Base-by-base conservation (phyloP, 2,797 vertebrate species). In the Pseudochirops cupreus region DNA sequence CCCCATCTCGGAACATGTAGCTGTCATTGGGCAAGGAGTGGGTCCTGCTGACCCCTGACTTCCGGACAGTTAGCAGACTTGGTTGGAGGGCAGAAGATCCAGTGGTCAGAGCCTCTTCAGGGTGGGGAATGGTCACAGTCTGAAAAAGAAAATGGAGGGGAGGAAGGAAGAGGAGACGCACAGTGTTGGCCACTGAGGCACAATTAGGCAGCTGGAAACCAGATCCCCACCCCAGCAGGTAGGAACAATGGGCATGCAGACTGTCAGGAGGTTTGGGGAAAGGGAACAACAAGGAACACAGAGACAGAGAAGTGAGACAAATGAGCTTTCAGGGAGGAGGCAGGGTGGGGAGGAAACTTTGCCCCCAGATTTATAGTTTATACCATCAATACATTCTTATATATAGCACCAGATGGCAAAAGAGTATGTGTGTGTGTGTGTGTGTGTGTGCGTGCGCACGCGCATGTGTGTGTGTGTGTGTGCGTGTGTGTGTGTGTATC, bases 1-100 rank as follows among this genome's bases (percentile, higher is more conserved):
- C 98, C 90, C 96, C 91, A 1, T 96, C 90, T 5, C 95, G 98
- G 98, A 99, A 99, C 99, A 99, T 99, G 98, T 99, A 99, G 99
- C 99, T 99, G 99, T 99, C 99, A 0, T 99, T 99, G 92, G 99
- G 99, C 97, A 99, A 97, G 21, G 99, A 99, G 98, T 99, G 99
- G 0, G 99, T 99, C 91, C 99, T 99, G 94, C 99, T 99, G 98
- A 99, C 99, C 0, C 98, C 98, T 0, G 99, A 99, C 98, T 99
- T 99, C 96, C 99, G 98, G 94, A 99, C 99, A 0, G 98, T 99
- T 97, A 99, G 99, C 98, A 99, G 98, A 98, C 99, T 96, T 97
- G 99, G 98, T 95, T 95, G 96, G 97, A 97, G 94, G 96, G 97
- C 74, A 94, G 91, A 24, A 95, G 12, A 28, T 52, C 53, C 53